Conservation (phyloP, 2,113 vertebrate species). For the Syngnathus floridae region DNA sequence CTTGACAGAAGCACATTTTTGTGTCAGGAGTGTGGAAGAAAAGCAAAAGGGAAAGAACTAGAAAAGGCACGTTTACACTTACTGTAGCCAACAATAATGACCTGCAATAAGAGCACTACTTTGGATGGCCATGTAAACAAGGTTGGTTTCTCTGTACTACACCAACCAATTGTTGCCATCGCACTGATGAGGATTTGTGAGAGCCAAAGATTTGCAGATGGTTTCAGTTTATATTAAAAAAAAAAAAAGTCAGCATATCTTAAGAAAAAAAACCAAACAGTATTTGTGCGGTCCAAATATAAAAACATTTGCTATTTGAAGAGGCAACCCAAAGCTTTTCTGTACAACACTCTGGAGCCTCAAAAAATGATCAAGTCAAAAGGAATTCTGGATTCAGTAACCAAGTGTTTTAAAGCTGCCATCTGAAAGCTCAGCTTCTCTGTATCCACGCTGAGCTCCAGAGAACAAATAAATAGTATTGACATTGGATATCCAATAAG, state of each 20-base stretch:
- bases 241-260: conserved; percentile 43
- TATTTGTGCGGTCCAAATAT: conserved; percentile 35
- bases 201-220: conserved; percentile 43
- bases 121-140: conserved; percentile 79
- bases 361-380: conserved; percentile 64
- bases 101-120: conserved; percentile 26
- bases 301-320: conserved; percentile 63
- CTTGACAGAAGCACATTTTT: conserved; percentile 42
- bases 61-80: conserved; percentile 81
- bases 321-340: conserved; percentile 80
- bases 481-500: conserved; percentile 73
- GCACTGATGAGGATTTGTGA: conserved; percentile 26
- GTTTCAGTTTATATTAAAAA: conserved; percentile 9
- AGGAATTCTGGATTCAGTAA: conserved; percentile 51
- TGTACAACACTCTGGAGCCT: conserved; percentile 81
- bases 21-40: conserved; percentile 24
- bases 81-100: conserved; percentile 64
- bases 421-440: conserved; percentile 81
- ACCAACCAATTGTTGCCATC: conserved; percentile 79
- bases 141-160: conserved; percentile 97
- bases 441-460: conserved; percentile 83
- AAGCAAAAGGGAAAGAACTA: conserved; percentile 49
- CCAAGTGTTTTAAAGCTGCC: conserved; percentile 72
- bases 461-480: conserved; percentile 85
- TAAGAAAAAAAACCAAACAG: conserved; percentile 1